These are phyloP conservation scores for Chrysina gloriosa DNA, from an alignment of 2,888 invertebrate species.

Conservation along the genomic window DNA sequence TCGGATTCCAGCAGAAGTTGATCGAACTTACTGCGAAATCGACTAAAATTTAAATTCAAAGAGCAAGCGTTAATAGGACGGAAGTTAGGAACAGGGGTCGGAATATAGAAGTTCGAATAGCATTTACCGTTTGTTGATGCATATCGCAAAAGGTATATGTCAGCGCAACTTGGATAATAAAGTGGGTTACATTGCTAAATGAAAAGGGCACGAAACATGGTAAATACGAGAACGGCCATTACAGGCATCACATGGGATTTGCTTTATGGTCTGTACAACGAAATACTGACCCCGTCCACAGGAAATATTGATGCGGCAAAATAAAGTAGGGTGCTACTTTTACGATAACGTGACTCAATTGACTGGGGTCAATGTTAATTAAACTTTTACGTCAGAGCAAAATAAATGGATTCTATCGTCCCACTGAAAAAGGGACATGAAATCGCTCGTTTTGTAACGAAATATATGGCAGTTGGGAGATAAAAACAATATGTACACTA, in stretches of 20 bases:
- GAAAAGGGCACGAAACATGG: background rate
- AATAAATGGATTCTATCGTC: background rate
- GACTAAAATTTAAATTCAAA: background rate
- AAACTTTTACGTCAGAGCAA: constrained; percentile 6
- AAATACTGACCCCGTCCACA: constrained; percentile 40
- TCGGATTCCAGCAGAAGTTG: background rate
- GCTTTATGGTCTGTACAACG: constrained; percentile 41
- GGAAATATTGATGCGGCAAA: constrained; percentile 32
- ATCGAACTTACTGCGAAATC: background rate
- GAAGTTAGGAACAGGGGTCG: background rate
- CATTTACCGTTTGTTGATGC: background rate
- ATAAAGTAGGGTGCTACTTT: constrained; percentile 41
- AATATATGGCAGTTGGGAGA: too few relatives aligned
- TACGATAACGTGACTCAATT: constrained; percentile 42
- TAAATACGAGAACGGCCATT: background rate
- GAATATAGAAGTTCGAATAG: background rate
- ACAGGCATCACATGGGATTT: constrained; percentile 43
- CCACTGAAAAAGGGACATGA: background rate
- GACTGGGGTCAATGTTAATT: constrained; percentile 28
- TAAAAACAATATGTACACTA: too few relatives aligned
- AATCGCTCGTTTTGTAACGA: background rate
- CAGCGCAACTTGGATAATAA: background rate
- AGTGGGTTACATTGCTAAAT: background rate
- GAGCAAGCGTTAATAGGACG: background rate
- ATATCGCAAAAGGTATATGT: background rate